A percentile compares a stretch with the other conserved stretches of the same genome.
phyloP scores from a whole-genome alignment of 37 sponge, comb jelly and placozoan species.

The Halisarca cf. caerulea region DNA sequence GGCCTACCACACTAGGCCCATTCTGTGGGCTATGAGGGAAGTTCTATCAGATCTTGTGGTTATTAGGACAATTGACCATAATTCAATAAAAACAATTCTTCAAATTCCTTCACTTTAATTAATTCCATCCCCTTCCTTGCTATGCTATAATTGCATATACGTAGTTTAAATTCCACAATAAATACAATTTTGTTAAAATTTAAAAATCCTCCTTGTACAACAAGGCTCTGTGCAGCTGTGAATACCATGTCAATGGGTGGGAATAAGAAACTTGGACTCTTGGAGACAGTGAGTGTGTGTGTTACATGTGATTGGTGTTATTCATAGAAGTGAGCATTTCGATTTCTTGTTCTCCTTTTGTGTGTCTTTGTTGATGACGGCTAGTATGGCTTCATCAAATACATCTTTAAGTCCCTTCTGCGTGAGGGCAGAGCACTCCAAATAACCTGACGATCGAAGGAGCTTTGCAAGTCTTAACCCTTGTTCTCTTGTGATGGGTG shows the following conservation, averaged over 20 bases:
- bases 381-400: constrained; percentile 48
- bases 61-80: too few species aligned
- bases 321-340: neutral
- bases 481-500: constrained; percentile 9
- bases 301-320: too few species aligned
- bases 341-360: constrained; percentile 6
- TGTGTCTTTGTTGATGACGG: constrained; percentile 16
- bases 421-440: constrained; percentile 45
- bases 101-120: too few species aligned
- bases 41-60: too few species aligned
- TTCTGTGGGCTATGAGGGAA: too few species aligned
- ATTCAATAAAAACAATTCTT: too few species aligned
- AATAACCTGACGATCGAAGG: constrained; percentile 13
- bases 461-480: constrained; percentile 21
- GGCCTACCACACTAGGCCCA: too few species aligned
- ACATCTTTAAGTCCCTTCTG: constrained; percentile 50
- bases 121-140: neutral
- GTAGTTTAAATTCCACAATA: neutral
- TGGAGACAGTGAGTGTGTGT: too few species aligned
- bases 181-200: neutral
- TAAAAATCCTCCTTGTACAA: neutral
- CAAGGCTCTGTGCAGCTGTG: too few species aligned
- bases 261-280: too few species aligned
- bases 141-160: neutral
- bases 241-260: too few species aligned